Conservation (phyloP, 2,113 vertebrate genomes). For the Protobothrops flavoviridis region DNA sequence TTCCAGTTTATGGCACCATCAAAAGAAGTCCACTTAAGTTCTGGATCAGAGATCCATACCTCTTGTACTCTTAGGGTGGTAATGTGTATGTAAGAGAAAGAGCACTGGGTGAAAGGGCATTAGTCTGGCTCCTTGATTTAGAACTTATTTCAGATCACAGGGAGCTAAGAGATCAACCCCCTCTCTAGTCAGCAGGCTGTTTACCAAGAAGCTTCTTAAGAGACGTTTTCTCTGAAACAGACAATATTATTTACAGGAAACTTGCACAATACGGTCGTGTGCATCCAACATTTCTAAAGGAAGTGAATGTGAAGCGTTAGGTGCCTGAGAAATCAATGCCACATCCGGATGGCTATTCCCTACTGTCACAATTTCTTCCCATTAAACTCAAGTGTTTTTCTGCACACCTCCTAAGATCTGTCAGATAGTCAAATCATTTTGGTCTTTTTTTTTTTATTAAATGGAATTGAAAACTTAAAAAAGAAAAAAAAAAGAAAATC, state of each 20-base stretch:
- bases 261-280: neutral
- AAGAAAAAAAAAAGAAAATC: neutral
- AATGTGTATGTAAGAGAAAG: neutral
- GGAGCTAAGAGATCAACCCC: too few species aligned
- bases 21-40: neutral
- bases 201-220: neutral
- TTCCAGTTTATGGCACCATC: neutral
- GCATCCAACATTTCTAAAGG: neutral
- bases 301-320: neutral
- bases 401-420: neutral
- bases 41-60: neutral
- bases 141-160: neutral
- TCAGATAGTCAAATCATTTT: neutral
- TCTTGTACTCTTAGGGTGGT: neutral
- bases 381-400: neutral
- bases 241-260: neutral
- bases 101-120: neutral
- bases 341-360: neutral
- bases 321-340: neutral
- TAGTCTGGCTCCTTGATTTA: neutral
- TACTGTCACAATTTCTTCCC: neutral
- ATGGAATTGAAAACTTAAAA: neutral
- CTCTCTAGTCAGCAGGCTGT: neutral
- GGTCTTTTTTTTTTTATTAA: neutral
- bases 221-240: constrained; percentile 1